Percentiles rank a stretch among this genome's conserved stretches.
Conservation (phyloP, 2,888 invertebrate species). For the Apodemia duryi region DNA sequence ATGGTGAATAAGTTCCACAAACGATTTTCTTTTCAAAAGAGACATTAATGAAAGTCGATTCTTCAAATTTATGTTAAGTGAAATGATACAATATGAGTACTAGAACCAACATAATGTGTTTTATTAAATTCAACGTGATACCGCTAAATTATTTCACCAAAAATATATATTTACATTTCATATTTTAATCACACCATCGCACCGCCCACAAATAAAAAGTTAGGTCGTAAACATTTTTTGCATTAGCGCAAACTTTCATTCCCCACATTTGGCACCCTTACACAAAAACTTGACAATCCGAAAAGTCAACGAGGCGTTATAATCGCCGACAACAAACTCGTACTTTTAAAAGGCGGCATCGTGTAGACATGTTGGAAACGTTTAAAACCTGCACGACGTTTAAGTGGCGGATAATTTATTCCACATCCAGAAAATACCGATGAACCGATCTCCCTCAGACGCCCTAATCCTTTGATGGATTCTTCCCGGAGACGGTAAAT, state of each 20-base stretch:
- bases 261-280: constrained; percentile 11
- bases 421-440: constrained; percentile 62
- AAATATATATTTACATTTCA: neutral
- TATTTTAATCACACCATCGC: neutral
- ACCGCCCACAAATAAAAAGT: neutral
- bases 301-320: constrained; percentile 28
- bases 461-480: constrained; percentile 77
- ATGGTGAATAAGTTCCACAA: too few species aligned
- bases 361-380: constrained; percentile 32
- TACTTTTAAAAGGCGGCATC: constrained; percentile 26
- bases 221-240: neutral
- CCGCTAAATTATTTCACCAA: too few species aligned
- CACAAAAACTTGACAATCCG: constrained; percentile 22
- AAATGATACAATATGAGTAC: too few species aligned
- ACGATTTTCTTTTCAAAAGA: too few species aligned
- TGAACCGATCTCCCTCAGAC: constrained; percentile 60
- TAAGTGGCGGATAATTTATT: constrained; percentile 73
- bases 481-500: constrained; percentile 51
- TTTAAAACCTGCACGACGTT: constrained; percentile 51
- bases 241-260: neutral
- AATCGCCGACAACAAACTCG: constrained; percentile 29
- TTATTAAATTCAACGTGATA: too few species aligned
- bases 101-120: too few species aligned
- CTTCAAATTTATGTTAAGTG: too few species aligned
- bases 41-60: too few species aligned